These are phyloP conservation scores for Hyposmocoma kahamanoa DNA, from an alignment of 1,140 invertebrate genomes.

Conservation along the genomic window DNA sequence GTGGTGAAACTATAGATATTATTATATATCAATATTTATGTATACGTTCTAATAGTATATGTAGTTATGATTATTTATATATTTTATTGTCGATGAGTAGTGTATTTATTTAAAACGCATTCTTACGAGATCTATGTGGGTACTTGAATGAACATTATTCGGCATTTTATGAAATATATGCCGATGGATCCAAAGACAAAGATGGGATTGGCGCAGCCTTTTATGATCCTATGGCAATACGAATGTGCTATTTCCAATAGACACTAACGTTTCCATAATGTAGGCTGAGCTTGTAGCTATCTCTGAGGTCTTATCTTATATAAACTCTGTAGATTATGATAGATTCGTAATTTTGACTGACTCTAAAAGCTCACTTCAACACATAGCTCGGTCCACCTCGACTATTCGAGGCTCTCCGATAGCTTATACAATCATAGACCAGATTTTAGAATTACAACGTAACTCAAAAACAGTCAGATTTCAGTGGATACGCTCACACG, in stretches of 20 bases:
- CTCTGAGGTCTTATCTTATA: constrained; percentile 1
- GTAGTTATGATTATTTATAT: too few species aligned
- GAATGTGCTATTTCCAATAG: neutral
- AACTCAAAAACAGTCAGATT: neutral
- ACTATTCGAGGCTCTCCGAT: neutral
- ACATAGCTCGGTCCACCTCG: constrained; percentile 2
- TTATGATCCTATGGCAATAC: too few species aligned
- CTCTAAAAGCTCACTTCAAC: constrained; percentile 1
- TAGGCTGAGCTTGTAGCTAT: constrained; percentile 1
- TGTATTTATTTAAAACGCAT: too few species aligned
- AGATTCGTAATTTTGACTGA: neutral
- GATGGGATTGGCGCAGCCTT: neutral
- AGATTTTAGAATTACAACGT: neutral
- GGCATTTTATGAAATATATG: constrained; percentile 4
- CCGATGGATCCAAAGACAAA: constrained; percentile 3
- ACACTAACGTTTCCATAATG: constrained; percentile 3
- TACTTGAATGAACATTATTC: too few species aligned
- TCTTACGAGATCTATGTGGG: too few species aligned
- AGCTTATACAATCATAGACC: neutral
- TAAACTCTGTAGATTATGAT: neutral
- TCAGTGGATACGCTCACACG: constrained; percentile 7
- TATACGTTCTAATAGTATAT: too few species aligned
- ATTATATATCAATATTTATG: too few species aligned
- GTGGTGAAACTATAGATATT: too few species aligned
- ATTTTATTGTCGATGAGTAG: too few species aligned